Evolutionary conservation across 1,140 invertebrate species (phyloP).

Genomic region (Achroia grisella): DNA sequence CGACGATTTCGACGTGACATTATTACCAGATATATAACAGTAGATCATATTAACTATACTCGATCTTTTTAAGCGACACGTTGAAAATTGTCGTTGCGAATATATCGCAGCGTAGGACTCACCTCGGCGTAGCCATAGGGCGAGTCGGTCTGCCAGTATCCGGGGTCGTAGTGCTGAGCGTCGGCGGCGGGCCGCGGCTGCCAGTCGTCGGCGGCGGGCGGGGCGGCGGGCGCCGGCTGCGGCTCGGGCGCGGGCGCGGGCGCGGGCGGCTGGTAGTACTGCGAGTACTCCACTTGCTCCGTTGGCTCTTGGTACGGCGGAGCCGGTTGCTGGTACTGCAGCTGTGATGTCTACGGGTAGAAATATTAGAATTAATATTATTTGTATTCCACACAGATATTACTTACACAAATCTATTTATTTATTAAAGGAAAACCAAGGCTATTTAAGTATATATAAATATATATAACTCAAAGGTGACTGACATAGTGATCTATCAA

Average conservation of each 20-base stretch:
- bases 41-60: too few relatives aligned
- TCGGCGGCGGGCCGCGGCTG: neutral
- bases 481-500: too few relatives aligned
- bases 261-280: slow-evolving; percentile 18
- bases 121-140: slow-evolving; percentile 36
- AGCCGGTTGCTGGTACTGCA: slow-evolving; percentile 2
- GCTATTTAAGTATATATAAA: too few relatives aligned
- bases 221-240: slow-evolving; percentile 5
- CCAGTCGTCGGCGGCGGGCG: slow-evolving; percentile 10
- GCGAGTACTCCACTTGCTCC: slow-evolving; percentile 18
- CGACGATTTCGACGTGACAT: too few relatives aligned
- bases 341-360: slow-evolving; percentile 7
- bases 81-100: too few relatives aligned
- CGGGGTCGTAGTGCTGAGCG: slow-evolving; percentile 2
- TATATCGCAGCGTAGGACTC: neutral
- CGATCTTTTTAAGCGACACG: too few relatives aligned
- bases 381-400: too few relatives aligned
- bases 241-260: slow-evolving; percentile 5
- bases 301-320: slow-evolving; percentile 13
- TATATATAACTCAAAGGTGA: too few relatives aligned
- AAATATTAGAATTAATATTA: too few relatives aligned
- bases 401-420: too few relatives aligned
- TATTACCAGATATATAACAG: too few relatives aligned
- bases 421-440: too few relatives aligned
- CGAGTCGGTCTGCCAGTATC: slow-evolving; percentile 34